These are phyloP conservation scores for Temnothorax ravouxi DNA, from an alignment of 2,888 invertebrate genomes.

Conservation along the genomic window DNA sequence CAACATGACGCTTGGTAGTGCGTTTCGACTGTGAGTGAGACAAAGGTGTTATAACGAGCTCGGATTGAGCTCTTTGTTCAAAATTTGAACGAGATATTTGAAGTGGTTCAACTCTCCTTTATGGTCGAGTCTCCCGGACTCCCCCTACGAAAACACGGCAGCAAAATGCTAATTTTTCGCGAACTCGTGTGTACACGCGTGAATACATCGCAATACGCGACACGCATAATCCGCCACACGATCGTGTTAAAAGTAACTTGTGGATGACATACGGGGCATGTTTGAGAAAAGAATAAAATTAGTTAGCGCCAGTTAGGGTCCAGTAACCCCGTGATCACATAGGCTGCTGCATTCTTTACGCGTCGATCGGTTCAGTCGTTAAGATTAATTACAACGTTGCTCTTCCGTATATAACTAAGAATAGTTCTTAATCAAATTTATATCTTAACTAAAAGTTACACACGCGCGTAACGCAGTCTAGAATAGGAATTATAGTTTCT, in stretches of 20 bases:
- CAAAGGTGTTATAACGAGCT: no score
- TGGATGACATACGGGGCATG: background rate
- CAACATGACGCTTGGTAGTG: no score
- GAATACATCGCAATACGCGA: constrained; percentile 13
- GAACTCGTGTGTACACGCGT: background rate
- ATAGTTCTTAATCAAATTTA: background rate
- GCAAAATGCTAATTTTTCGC: background rate
- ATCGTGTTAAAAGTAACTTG: constrained; percentile 13
- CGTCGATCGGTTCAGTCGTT: background rate
- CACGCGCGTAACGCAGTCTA: no score
- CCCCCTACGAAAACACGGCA: background rate
- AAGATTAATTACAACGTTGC: background rate
- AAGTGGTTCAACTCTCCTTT: no score
- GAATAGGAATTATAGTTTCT: background rate
- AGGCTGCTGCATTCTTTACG: background rate
- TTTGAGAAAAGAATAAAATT: constrained; percentile 13
- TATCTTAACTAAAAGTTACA: constrained; percentile 8
- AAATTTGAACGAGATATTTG: no score
- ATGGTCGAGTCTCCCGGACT: no score
- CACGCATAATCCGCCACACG: background rate
- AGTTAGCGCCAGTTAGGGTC: background rate
- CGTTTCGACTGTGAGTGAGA: no score
- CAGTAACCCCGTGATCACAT: constrained; percentile 39
- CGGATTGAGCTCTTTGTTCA: no score
- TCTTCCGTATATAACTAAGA: background rate